Conservation (phyloP, 1,140 invertebrate genomes). For the Venturia canescens region DNA sequence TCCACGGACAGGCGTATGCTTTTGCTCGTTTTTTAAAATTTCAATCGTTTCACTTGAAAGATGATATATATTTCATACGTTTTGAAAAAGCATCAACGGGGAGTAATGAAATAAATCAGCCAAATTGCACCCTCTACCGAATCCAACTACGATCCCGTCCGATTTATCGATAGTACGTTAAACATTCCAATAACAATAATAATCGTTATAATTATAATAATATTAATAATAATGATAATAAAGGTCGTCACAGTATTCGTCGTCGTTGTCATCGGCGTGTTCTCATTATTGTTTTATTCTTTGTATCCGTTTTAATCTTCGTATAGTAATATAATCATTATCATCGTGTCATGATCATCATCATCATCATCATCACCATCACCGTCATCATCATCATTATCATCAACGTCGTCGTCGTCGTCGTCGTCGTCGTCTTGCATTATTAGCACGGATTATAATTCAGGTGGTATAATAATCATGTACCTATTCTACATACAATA, state of each 20-base stretch:
- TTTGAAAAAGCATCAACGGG: background rate
- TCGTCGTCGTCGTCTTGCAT: constrained; percentile 64
- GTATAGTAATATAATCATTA: constrained; percentile 50
- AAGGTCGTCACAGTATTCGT: constrained; percentile 45
- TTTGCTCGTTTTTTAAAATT: constrained; percentile 11
- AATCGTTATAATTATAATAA: constrained; percentile 49
- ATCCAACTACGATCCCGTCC: constrained; percentile 13
- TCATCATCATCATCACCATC: constrained; percentile 58
- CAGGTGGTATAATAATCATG: constrained; percentile 69
- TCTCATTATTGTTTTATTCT: background rate
- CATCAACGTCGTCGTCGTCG: background rate
- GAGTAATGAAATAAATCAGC: background rate
- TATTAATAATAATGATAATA: constrained; percentile 39
- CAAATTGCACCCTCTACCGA: background rate
- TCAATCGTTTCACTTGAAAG: no score
- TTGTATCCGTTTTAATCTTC: constrained; percentile 6
- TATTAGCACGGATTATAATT: constrained; percentile 62
- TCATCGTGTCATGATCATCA: constrained; percentile 55
- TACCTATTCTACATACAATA: constrained; percentile 77
- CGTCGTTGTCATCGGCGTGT: constrained; percentile 24
- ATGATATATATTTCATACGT: no score
- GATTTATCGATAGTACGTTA: constrained; percentile 42
- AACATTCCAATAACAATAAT: constrained; percentile 76
- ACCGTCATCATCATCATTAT: constrained; percentile 58
- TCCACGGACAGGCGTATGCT: background rate